Evolutionary conservation across 2,888 invertebrate species (phyloP).

Genomic region (Alsophila aescularia): DNA sequence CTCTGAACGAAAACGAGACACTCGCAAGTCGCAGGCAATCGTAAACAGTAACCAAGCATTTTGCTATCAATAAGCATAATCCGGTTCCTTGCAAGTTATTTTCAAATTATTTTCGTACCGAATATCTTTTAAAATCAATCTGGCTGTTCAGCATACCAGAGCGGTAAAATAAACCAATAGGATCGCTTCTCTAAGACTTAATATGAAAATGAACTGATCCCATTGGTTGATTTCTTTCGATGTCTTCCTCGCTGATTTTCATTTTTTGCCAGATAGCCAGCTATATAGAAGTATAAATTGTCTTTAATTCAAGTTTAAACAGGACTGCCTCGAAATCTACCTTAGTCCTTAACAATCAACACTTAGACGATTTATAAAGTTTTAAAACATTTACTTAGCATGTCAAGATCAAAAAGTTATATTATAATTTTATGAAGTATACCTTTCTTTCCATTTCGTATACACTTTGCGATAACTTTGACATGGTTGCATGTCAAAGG

Average conservation of each 20-base stretch:
- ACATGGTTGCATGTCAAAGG: conserved; percentile 30
- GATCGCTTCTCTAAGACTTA: no score
- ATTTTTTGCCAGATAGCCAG: neutral
- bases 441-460: conserved; percentile 42
- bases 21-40: neutral
- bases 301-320: neutral
- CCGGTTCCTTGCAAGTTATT: no score
- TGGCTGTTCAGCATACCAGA: no score
- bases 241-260: neutral
- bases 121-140: no score
- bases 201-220: no score
- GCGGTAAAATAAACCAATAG: no score
- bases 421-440: conserved; percentile 38
- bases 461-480: conserved; percentile 34
- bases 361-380: conserved; percentile 28
- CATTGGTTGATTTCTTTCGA: neutral
- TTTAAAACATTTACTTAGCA: conserved; percentile 28
- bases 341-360: conserved; percentile 29
- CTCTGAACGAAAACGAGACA: neutral
- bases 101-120: no score
- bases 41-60: no score
- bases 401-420: conserved; percentile 29
- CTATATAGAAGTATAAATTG: neutral
- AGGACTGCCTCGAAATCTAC: conserved; percentile 29
- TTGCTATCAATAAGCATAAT: no score